phyloP scores from a whole-genome alignment of 37 sponge, comb jelly and placozoan genomes.

The Dysidea cf. avara region DNA sequence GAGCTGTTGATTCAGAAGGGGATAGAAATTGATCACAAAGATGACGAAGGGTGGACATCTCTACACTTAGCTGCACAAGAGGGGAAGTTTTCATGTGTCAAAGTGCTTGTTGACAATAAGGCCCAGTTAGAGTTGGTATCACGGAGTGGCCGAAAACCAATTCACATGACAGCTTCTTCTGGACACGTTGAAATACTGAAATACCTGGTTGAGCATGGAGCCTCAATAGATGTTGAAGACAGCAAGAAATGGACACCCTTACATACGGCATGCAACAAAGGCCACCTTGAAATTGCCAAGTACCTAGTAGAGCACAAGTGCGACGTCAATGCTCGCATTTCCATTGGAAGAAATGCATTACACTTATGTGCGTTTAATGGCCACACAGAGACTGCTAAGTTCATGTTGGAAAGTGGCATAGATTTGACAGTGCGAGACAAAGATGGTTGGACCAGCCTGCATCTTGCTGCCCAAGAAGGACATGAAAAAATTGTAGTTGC shows the following conservation, averaged over 20 bases:
- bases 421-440: constrained; percentile 39
- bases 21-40: constrained; percentile 38
- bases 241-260: constrained; percentile 58
- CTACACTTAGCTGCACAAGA: constrained; percentile 71
- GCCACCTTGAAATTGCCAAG: constrained; percentile 60
- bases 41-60: constrained; percentile 64
- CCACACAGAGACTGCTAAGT: constrained; percentile 43
- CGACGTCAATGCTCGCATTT: constrained; percentile 63
- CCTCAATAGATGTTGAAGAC: constrained; percentile 51
- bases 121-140: constrained; percentile 44
- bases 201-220: constrained; percentile 43
- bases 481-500: constrained; percentile 32
- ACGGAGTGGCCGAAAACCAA: constrained; percentile 54
- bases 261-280: constrained; percentile 73
- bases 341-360: constrained; percentile 80
- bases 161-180: constrained; percentile 58
- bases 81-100: constrained; percentile 39
- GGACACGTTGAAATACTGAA: constrained; percentile 42
- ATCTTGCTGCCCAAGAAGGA: constrained; percentile 61
- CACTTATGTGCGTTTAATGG: constrained; percentile 74
- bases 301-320: constrained; percentile 41
- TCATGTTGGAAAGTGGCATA: constrained; percentile 46
- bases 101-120: constrained; percentile 35
- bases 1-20: constrained; percentile 31
- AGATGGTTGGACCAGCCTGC: constrained; percentile 70